Conservation (phyloP, 2,888 invertebrate genomes). For the Pammene fasciana region DNA sequence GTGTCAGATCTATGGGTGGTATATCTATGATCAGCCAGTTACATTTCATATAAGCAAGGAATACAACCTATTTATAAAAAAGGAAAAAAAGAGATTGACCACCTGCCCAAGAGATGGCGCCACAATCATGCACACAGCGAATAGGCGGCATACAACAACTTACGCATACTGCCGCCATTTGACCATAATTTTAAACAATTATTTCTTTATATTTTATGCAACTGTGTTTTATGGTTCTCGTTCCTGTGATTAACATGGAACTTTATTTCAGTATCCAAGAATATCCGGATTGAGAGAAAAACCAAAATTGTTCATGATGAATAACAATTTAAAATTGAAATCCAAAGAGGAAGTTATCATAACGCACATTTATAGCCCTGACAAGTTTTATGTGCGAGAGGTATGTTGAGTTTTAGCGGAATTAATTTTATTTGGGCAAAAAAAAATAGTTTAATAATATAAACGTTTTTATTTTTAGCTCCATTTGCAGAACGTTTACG, state of each 20-base stretch:
- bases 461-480: conserved; percentile 50
- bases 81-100: too few relatives aligned
- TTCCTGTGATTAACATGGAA: background rate
- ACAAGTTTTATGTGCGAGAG: conserved; percentile 86
- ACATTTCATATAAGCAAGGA: too few relatives aligned
- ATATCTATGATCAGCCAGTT: too few relatives aligned
- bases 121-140: too few relatives aligned
- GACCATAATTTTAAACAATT: too few relatives aligned
- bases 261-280: conserved; percentile 62
- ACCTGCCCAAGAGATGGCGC: too few relatives aligned
- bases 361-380: conserved; percentile 84
- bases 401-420: conserved; percentile 58
- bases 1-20: too few relatives aligned
- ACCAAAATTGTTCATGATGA: conserved; percentile 62
- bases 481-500: conserved; percentile 63
- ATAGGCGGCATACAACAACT: too few relatives aligned
- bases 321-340: conserved; percentile 64
- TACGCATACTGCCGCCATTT: too few relatives aligned
- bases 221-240: too few relatives aligned
- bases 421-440: background rate
- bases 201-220: too few relatives aligned
- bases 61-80: too few relatives aligned
- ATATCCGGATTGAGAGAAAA: conserved; percentile 57
- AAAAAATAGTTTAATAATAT: background rate
- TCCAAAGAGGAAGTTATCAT: conserved; percentile 79